Conservation (phyloP, 2,888 invertebrate species). For the Trisateles emortualis region DNA sequence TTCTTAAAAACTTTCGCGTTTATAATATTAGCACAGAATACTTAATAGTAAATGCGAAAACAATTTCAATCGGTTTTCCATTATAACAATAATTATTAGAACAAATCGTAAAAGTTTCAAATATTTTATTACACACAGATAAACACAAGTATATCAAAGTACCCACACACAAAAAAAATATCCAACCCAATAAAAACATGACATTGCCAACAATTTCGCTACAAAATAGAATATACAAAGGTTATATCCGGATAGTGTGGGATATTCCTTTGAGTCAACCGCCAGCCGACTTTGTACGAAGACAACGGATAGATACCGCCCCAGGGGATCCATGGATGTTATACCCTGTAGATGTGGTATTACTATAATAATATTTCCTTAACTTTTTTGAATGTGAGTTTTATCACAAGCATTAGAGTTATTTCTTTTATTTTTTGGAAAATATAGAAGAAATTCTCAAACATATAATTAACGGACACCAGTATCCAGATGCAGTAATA, state of each 20-base stretch:
- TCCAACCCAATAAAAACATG: conserved; percentile 24
- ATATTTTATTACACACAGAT: no score
- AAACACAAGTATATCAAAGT: neutral
- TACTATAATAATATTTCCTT: neutral
- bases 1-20: no score
- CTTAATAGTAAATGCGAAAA: no score
- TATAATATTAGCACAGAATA: no score
- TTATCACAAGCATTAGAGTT: no score
- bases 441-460: no score
- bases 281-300: conserved; percentile 49
- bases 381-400: neutral
- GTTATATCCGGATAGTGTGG: conserved; percentile 37
- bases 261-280: conserved; percentile 59
- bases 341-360: conserved; percentile 36
- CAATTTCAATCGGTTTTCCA: no score
- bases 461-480: no score
- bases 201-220: conserved; percentile 29
- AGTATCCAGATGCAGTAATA: no score
- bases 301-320: conserved; percentile 49
- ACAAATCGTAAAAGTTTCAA: no score
- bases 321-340: conserved; percentile 35
- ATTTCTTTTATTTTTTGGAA: no score
- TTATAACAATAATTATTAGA: no score
- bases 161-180: conserved; percentile 6
- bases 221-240: conserved; percentile 40